Conservation (phyloP, 2,888 invertebrate genomes). For the Hypena proboscidalis region DNA sequence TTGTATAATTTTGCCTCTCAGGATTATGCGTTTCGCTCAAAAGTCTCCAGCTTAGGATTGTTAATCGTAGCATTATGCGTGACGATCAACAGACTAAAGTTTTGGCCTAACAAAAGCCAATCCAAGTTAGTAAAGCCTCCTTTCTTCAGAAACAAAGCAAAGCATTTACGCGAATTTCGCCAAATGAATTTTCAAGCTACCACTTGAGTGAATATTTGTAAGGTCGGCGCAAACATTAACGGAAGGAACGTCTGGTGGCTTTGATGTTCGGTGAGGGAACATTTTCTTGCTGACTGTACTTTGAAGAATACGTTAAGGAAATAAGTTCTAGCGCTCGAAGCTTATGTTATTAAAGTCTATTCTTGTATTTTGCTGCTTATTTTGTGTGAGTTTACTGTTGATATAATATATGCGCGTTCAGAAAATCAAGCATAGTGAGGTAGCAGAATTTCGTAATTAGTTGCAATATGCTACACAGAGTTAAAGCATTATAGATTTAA, state of each 20-base stretch:
- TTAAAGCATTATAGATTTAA: too few species aligned
- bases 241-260: slow-evolving; percentile 37
- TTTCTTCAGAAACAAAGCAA: slow-evolving; percentile 39
- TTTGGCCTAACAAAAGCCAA: too few species aligned
- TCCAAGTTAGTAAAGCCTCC: slow-evolving; percentile 15
- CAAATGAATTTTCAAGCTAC: slow-evolving; percentile 47
- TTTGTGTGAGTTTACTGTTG: background rate
- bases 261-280: slow-evolving; percentile 30
- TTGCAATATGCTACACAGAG: too few species aligned
- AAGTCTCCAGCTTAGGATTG: too few species aligned
- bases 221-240: slow-evolving; percentile 37
- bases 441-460: too few species aligned
- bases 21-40: too few species aligned
- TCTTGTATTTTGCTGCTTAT: background rate
- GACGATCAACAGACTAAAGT: too few species aligned
- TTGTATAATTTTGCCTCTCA: too few species aligned
- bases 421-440: too few species aligned
- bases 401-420: too few species aligned
- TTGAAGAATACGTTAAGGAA: slow-evolving; percentile 20
- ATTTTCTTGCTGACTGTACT: slow-evolving; percentile 24
- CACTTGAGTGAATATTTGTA: slow-evolving; percentile 43
- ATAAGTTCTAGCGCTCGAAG: slow-evolving; percentile 18
- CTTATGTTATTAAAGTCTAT: slow-evolving; percentile 3
- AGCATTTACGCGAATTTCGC: slow-evolving; percentile 41
- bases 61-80: too few species aligned